Conservation (phyloP, 1,140 invertebrate species). For the Pachypsylla venusta region DNA sequence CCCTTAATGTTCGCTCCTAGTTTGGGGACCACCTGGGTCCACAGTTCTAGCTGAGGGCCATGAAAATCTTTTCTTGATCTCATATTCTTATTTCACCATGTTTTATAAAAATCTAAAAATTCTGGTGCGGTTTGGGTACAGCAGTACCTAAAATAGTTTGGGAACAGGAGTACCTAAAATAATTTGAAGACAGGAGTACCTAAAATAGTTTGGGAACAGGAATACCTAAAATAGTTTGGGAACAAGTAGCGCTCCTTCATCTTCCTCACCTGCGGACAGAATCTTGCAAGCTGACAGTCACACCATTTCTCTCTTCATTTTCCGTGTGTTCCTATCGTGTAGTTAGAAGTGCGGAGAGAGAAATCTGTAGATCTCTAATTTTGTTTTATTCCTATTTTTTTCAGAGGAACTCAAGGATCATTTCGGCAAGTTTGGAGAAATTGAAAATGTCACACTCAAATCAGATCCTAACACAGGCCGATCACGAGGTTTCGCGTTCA, state of each 20-base stretch:
- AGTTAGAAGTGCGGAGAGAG: not conserved
- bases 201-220: not conserved
- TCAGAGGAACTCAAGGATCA: slow-evolving; percentile 84
- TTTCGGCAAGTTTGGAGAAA: slow-evolving; percentile 76
- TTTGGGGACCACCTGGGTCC: too few species aligned
- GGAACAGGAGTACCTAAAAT: too few species aligned
- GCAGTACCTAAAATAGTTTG: too few species aligned
- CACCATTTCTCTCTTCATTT: not conserved
- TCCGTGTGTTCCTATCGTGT: not conserved
- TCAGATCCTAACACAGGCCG: slow-evolving; percentile 79
- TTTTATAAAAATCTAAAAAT: too few species aligned
- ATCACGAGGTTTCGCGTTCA: slow-evolving; percentile 86
- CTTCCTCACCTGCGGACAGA: too few species aligned
- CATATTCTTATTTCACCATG: too few species aligned
- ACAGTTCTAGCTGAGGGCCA: too few species aligned
- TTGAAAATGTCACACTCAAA: slow-evolving; percentile 87
- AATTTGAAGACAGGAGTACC: not conserved
- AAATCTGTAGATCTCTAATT: not conserved
- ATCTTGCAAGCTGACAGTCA: not conserved
- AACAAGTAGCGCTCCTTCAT: not conserved
- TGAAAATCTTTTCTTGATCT: too few species aligned
- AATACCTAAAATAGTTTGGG: not conserved
- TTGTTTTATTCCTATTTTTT: slow-evolving; percentile 31
- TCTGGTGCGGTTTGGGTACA: too few species aligned
- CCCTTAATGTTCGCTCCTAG: too few species aligned